These are phyloP conservation scores for Hormaphis cornu DNA, from an alignment of 1,140 invertebrate genomes.

Conservation along the genomic window DNA sequence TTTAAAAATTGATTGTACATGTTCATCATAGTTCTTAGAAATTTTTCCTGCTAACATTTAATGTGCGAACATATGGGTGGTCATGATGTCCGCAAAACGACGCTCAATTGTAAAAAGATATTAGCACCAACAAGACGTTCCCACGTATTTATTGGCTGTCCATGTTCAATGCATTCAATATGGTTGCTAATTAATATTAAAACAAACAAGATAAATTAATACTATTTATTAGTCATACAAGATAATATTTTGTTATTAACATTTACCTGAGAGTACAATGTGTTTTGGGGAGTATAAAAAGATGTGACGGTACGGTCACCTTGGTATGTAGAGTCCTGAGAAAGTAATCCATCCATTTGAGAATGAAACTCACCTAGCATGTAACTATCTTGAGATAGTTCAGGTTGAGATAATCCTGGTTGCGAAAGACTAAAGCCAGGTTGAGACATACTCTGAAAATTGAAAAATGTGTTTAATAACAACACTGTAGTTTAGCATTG, in stretches of 20 bases:
- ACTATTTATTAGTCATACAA: not conserved
- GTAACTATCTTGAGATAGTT: conserved; percentile 78
- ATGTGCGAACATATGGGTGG: not conserved
- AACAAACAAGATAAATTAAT: not conserved
- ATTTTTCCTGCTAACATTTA: not conserved
- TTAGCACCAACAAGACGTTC: conserved; percentile 24
- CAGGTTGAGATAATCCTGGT: conserved; percentile 59
- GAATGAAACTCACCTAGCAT: conserved; percentile 80
- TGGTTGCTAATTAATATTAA: not conserved
- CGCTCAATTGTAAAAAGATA: conserved; percentile 19
- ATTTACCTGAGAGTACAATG: conserved; percentile 48
- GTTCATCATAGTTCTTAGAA: not conserved
- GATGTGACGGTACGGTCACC: conserved; percentile 55
- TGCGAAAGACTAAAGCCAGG: conserved; percentile 56
- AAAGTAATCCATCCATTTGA: conserved; percentile 86
- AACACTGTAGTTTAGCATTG: not conserved
- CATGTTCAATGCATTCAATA: conserved; percentile 11
- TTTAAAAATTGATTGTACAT: conserved; percentile 18
- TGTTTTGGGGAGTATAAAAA: conserved; percentile 49
- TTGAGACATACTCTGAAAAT: conserved; percentile 58
- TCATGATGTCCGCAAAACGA: not conserved
- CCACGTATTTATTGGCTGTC: conserved; percentile 8
- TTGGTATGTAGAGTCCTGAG: conserved; percentile 90
- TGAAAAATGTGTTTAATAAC: not conserved
- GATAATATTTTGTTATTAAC: not conserved